These are phyloP conservation scores for Psittacula cyanocephala DNA, from an alignment of 2,113 vertebrate genomes.

Conservation along the genomic window DNA sequence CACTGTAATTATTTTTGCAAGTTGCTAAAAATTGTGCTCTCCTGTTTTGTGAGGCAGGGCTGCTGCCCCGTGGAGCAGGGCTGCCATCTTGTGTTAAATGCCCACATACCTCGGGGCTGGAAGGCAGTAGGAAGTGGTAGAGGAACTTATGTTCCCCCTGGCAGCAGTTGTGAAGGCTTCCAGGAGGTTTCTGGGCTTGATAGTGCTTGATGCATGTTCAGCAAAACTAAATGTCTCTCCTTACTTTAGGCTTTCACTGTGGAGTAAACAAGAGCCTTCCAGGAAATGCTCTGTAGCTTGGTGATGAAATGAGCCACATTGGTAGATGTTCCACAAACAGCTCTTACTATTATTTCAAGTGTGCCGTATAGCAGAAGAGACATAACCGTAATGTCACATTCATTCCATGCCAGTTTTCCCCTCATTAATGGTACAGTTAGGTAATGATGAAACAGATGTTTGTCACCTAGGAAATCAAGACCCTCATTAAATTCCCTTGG, in stretches of 20 bases:
- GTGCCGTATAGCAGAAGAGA: neutral
- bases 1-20: neutral
- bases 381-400: neutral
- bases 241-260: neutral
- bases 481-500: neutral
- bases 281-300: neutral
- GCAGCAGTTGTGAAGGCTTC: neutral
- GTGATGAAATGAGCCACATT: neutral
- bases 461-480: neutral
- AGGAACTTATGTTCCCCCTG: neutral
- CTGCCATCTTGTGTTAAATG: neutral
- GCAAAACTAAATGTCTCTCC: neutral
- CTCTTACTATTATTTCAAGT: neutral
- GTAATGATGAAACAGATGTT: neutral
- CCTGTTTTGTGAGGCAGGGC: neutral
- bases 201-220: neutral
- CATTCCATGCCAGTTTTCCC: neutral
- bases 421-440: neutral
- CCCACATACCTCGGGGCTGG: fast-evolving
- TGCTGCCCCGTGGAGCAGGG: neutral
- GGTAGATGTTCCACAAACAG: neutral
- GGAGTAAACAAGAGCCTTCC: slow-evolving; percentile 8
- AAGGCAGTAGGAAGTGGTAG: neutral
- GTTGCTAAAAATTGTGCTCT: fast-evolving
- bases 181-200: neutral